A percentile compares a stretch with the other conserved stretches of the same genome.
These are phyloP conservation scores for Petaurus breviceps DNA, from an alignment of 2,113 vertebrate species.

Conservation along the genomic window DNA sequence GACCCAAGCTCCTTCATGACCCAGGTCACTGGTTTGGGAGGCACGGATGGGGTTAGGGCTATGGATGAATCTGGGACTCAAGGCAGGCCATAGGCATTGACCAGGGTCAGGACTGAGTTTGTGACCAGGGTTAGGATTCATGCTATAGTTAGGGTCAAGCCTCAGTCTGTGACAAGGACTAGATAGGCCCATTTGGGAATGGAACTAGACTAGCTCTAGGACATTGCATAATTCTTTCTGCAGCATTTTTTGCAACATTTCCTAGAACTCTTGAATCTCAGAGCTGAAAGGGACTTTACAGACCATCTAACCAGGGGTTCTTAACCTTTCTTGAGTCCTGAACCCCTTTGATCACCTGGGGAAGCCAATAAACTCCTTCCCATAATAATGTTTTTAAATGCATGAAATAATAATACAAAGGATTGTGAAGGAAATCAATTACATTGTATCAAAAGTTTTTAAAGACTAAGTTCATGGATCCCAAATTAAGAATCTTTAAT, in stretches of 20 bases:
- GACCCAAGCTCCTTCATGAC: neutral
- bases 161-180: neutral
- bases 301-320: neutral
- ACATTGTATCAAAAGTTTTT: neutral
- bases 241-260: neutral
- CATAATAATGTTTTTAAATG: neutral
- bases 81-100: neutral
- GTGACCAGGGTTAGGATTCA: neutral
- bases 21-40: neutral
- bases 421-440: neutral
- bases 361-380: neutral
- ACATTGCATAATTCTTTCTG: neutral
- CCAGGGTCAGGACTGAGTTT: neutral
- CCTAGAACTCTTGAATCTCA: neutral
- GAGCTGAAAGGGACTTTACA: neutral
- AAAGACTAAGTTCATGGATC: neutral
- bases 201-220: neutral
- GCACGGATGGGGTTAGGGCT: neutral
- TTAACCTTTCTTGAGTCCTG: neutral
- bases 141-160: neutral
- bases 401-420: neutral
- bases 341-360: neutral
- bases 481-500: neutral
- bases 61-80: neutral
- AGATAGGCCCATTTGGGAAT: neutral